A percentile compares a stretch with the other conserved stretches of the same genome.
Conservation (phyloP, 2,888 invertebrate species). For the Netelia melanura region DNA sequence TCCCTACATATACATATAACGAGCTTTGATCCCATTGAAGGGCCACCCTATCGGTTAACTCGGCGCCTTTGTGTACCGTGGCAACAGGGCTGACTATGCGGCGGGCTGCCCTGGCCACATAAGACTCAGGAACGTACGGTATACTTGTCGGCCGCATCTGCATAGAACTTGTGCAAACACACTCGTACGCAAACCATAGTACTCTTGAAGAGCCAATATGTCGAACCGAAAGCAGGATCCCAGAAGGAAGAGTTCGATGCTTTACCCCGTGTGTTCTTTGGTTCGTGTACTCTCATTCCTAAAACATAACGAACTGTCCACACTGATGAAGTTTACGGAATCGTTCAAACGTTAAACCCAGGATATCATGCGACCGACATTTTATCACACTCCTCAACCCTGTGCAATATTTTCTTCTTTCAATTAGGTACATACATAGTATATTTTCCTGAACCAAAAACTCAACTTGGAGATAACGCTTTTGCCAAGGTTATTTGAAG, state of each 20-base stretch:
- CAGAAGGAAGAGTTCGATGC: slow-evolving; percentile 5
- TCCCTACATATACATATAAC: slow-evolving; percentile 71
- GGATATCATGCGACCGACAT: background rate
- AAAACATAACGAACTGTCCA: background rate
- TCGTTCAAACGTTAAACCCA: background rate
- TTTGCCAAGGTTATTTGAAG: too few relatives aligned
- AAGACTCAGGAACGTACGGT: slow-evolving; percentile 47
- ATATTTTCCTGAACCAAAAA: too few relatives aligned
- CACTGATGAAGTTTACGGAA: background rate
- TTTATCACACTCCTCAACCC: background rate
- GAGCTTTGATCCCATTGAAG: slow-evolving; percentile 77
- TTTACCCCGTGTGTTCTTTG: background rate
- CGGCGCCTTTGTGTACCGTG: slow-evolving; percentile 77
- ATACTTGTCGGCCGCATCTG: slow-evolving; percentile 34
- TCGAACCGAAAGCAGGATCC: slow-evolving; percentile 25
- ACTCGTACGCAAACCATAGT: slow-evolving; percentile 66
- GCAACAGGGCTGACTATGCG: slow-evolving; percentile 58
- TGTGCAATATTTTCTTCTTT: too few relatives aligned
- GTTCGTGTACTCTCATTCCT: background rate
- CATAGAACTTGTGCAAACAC: slow-evolving; percentile 74
- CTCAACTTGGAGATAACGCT: too few relatives aligned
- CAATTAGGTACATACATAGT: too few relatives aligned
- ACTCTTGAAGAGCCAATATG: slow-evolving; percentile 64
- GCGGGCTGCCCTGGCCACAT: slow-evolving; percentile 38
- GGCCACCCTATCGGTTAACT: slow-evolving; percentile 76